Percentiles rank a stretch among this genome's conserved stretches.
Evolutionary conservation across 2,888 invertebrate species (phyloP).

Genomic region (Agrypnus murinus): DNA sequence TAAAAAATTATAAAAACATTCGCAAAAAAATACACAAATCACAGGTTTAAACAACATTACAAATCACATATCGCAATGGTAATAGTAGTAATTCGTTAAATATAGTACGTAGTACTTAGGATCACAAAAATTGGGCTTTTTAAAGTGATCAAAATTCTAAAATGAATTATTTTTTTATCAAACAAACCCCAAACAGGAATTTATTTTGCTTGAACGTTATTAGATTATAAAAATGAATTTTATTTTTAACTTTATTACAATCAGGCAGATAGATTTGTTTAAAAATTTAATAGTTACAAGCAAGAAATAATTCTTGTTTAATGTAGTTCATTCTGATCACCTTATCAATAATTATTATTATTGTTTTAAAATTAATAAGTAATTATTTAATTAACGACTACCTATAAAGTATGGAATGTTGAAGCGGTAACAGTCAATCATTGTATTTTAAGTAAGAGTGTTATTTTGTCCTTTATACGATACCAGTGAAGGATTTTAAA

Average conservation of each 20-base stretch:
- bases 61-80: constrained; percentile 48
- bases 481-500: constrained; percentile 16
- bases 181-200: no score
- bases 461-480: constrained; percentile 32
- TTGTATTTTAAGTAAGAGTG: constrained; percentile 25
- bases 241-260: no score
- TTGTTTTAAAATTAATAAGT: constrained; percentile 31
- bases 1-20: constrained; percentile 23
- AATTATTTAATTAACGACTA: constrained; percentile 35
- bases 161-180: no score
- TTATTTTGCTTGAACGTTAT: no score
- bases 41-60: constrained; percentile 39
- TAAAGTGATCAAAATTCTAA: constrained; percentile 37
- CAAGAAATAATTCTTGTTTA: neutral
- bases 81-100: constrained; percentile 37
- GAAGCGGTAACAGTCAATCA: constrained; percentile 37
- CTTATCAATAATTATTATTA: neutral
- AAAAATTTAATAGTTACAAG: no score
- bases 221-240: no score
- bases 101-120: constrained; percentile 30
- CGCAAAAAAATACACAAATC: constrained; percentile 41
- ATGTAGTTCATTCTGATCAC: constrained; percentile 25
- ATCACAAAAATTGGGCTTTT: constrained; percentile 39
- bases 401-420: constrained; percentile 38
- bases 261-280: no score